These are phyloP conservation scores for Melipona quadrifasciata DNA, from an alignment of 1,140 invertebrate species.

Conservation along the genomic window DNA sequence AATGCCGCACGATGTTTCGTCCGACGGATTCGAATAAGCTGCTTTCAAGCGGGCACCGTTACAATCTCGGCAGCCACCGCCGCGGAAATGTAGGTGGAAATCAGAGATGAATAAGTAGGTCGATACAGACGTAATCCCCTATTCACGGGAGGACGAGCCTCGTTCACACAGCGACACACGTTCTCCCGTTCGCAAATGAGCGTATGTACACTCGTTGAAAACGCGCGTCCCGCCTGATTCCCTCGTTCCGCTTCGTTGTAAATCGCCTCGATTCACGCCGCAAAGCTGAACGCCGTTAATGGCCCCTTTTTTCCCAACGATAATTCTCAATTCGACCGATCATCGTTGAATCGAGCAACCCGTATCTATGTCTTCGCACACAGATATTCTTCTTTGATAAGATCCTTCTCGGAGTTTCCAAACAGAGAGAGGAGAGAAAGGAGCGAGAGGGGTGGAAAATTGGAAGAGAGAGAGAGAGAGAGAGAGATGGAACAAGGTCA, in stretches of 20 bases:
- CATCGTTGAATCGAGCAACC: too few relatives aligned
- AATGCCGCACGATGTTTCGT: neutral
- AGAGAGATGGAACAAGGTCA: slow-evolving; percentile 34
- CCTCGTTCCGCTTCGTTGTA: neutral
- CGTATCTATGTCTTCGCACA: too few relatives aligned
- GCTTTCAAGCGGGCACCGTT: neutral
- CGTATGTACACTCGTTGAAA: neutral
- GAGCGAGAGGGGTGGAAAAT: neutral
- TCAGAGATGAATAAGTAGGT: slow-evolving; percentile 1
- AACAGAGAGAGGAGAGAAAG: too few relatives aligned
- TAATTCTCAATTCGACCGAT: too few relatives aligned
- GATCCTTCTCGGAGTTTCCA: neutral
- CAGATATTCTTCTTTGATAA: neutral
- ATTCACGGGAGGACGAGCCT: neutral
- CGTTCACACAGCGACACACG: neutral
- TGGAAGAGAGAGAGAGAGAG: slow-evolving; percentile 18
- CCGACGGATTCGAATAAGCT: neutral
- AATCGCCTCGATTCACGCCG: neutral
- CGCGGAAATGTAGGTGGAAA: neutral
- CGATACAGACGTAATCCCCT: neutral
- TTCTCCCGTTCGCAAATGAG: neutral
- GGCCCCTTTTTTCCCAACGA: too few relatives aligned
- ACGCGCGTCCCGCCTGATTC: neutral
- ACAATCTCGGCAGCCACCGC: neutral
- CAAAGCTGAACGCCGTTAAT: neutral